Evolutionary conservation across 2,888 invertebrate species (phyloP).

Genomic region (Nudaria mundana): DNA sequence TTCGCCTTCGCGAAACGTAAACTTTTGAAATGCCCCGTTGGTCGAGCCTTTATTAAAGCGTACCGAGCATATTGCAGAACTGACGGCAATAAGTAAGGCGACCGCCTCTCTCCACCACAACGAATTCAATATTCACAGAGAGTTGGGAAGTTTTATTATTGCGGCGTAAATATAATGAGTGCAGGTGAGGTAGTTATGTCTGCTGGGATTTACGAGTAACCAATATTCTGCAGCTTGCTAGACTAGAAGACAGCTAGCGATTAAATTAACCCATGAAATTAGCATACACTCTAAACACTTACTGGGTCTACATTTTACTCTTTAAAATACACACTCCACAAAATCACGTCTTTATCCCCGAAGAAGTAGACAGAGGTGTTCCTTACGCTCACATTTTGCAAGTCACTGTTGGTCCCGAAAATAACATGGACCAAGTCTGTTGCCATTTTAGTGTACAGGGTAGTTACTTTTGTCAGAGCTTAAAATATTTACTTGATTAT

Average conservation of each 20-base stretch:
- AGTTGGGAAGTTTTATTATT: constrained; percentile 79
- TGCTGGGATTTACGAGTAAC: constrained; percentile 66
- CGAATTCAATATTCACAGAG: constrained; percentile 77
- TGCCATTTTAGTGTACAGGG: too few relatives aligned
- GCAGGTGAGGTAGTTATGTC: constrained; percentile 75
- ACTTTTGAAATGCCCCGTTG: constrained; percentile 71
- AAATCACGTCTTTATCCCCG: too few relatives aligned
- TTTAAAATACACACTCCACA: too few relatives aligned
- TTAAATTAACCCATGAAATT: too few relatives aligned
- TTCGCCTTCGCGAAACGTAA: constrained; percentile 74
- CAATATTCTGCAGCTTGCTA: constrained; percentile 54
- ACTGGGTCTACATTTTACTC: too few relatives aligned
- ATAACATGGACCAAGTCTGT: too few relatives aligned
- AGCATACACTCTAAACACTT: constrained; percentile 51
- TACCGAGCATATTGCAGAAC: constrained; percentile 72
- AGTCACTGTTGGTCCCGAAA: too few relatives aligned
- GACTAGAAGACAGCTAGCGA: constrained; percentile 55
- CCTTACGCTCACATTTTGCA: too few relatives aligned
- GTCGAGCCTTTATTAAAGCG: constrained; percentile 76
- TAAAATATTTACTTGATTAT: too few relatives aligned
- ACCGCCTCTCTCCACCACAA: constrained; percentile 66
- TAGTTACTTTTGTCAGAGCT: too few relatives aligned
- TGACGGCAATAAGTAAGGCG: constrained; percentile 77
- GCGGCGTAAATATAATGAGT: constrained; percentile 79
- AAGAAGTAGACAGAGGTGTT: too few relatives aligned